A percentile compares a stretch with the other conserved stretches of the same genome.
Evolutionary conservation across 2,113 vertebrate genomes (phyloP).

Genomic region (Sialia sialis): DNA sequence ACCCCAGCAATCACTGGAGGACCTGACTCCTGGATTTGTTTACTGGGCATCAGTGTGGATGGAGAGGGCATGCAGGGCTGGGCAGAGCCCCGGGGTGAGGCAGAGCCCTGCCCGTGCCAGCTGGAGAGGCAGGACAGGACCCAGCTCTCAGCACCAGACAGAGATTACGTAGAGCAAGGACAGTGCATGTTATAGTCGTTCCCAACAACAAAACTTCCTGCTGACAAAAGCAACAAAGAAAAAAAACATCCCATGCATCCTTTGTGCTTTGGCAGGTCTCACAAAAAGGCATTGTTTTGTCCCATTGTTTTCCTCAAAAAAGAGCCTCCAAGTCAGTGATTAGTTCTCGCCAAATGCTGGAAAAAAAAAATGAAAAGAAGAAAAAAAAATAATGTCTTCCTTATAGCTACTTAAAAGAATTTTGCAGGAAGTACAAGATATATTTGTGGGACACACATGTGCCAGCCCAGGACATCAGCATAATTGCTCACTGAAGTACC

Average conservation of each 20-base stretch:
- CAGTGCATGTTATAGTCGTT: conserved; percentile 63
- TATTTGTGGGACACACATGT: conserved; percentile 1
- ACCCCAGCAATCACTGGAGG: neutral
- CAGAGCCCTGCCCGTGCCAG: neutral
- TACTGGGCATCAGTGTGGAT: conserved; percentile 25
- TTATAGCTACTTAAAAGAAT: conserved; percentile 55
- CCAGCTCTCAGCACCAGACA: conserved; percentile 36
- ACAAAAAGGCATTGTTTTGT: conserved; percentile 64
- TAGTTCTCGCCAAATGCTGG: neutral
- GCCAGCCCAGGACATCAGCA: conserved; percentile 39
- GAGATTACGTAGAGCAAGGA: conserved; percentile 48
- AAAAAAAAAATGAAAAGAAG: neutral
- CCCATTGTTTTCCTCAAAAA: conserved; percentile 69
- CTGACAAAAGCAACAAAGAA: conserved; percentile 33
- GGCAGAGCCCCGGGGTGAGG: conserved; percentile 11
- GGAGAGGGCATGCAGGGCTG: neutral
- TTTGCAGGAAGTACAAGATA: conserved; percentile 59
- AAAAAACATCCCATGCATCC: conserved; percentile 53
- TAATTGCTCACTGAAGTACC: conserved; percentile 28
- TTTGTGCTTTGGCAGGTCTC: conserved; percentile 64
- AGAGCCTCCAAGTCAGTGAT: conserved; percentile 44
- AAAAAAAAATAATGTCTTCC: neutral
- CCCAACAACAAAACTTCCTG: conserved; percentile 69
- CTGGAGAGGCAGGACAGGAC: conserved; percentile 3
- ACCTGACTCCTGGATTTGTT: conserved; percentile 30